A percentile compares a stretch with the other conserved stretches of the same genome.
These are phyloP conservation scores for Sitobion miscanthi DNA, from an alignment of 1,140 invertebrate genomes.

Conservation along the genomic window DNA sequence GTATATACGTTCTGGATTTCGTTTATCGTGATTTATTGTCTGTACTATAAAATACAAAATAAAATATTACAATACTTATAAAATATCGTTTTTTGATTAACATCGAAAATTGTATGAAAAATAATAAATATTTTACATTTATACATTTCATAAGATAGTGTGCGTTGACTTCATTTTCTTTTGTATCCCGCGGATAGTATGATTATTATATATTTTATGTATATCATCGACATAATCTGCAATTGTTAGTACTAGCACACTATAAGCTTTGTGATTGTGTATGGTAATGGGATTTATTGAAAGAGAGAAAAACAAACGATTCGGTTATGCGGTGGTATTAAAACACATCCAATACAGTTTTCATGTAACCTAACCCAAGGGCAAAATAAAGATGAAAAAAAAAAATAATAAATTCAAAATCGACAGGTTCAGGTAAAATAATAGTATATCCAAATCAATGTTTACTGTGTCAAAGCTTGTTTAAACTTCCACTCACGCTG, in stretches of 20 bases:
- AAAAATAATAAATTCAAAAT: background rate
- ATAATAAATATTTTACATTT: background rate
- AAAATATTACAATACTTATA: background rate
- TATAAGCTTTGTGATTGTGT: background rate
- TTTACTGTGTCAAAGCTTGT: background rate
- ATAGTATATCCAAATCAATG: background rate
- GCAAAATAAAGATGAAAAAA: background rate
- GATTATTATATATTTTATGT: background rate
- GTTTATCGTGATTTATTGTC: background rate
- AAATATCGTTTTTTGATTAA: background rate
- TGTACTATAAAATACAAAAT: background rate
- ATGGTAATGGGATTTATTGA: background rate
- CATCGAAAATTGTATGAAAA: background rate
- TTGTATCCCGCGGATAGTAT: background rate
- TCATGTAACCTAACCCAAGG: background rate
- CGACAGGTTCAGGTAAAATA: background rate
- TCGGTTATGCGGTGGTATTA: background rate
- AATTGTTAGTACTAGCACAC: background rate
- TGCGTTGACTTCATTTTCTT: background rate
- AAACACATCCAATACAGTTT: background rate
- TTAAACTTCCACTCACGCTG: background rate
- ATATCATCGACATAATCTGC: background rate
- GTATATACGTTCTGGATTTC: background rate
- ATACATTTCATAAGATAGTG: background rate
- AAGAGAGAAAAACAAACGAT: background rate